Base-by-base conservation (phyloP, 2,113 vertebrate genomes). In the Ophiodon elongatus region DNA sequence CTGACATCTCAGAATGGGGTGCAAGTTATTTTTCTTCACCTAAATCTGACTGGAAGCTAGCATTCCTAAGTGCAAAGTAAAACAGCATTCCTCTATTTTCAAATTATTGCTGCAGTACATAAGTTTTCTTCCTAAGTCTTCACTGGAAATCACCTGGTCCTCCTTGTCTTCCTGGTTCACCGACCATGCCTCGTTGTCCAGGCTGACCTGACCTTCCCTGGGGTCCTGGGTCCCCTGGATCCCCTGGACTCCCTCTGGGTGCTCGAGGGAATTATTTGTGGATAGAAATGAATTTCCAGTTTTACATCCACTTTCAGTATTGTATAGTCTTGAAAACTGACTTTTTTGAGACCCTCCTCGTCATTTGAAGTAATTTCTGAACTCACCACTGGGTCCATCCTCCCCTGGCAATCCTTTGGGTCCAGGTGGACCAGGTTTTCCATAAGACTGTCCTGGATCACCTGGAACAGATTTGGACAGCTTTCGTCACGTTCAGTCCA, bases 391-490 rank as follows among this genome's bases (percentile, higher is more conserved):
- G 1, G 2, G 21, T 52, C 80, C 84, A 45, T 45, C 3, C 0
- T 93, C 82, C 4, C 93, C 91, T 33, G 52, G 79, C 4, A 70
- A 23, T 74, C 92, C 91, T 87, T 74, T 90, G 33, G 76, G 78
- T 79, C 93, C 93, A 35, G 73, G 84, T 71, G 67, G 84, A 59
- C 93, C 93, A 27, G 82, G 78, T 45, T 63, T 41, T 77, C 85
- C 88, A 57, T 47, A 66, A 25, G 67, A 86, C 3, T 15, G 23
- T 57, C 91, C 90, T 62, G 45, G 66, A 2, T 89, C 87, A 82
- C 92, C 91, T 93, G 56, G 11, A 89, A 75, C 21, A 80, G 60
- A 76, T 72, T 73, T 78, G 8, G 1, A 60, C 1, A 37, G 4
- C 17, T n/a, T 67, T 39, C 11, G 73, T 39, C 0, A 59, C 7